Evolutionary conservation across 2,797 vertebrate species (phyloP), one percentile per base, ranked within the genome.

Genomic region (Fringilla coelebs): DNA sequence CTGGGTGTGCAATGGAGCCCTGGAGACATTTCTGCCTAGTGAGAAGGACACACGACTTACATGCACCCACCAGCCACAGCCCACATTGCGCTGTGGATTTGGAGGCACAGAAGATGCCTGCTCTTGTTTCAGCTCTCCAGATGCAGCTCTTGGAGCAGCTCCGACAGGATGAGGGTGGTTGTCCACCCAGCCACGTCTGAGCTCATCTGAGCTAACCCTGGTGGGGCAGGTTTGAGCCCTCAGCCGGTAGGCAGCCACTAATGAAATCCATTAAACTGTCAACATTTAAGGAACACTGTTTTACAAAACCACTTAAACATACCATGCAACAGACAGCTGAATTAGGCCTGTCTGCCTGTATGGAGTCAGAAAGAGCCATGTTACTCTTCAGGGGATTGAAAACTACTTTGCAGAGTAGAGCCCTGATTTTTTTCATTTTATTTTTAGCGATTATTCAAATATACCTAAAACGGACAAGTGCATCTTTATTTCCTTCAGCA

Each of bases 251-350:
- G 68, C 87, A 94, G 88, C 51, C 90, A 95, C 84, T 93, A 96
- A 95, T 90, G 88, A 96, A 96, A 95, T 93, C 95, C 95, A 96
- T 96, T 96, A 97, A 96, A 97, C 93, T 96, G 94, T 94, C 94
- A 95, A 89, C 93, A 95, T 95, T 95, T 91, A 97, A 76, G 85
- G 84, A 96, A 93, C 87, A 91, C 91, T 89, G 88, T 94, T 97
- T 94, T 91, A 95, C 91, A 92, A 94, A 95, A 93, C 95, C 93
- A 95, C 89, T 97, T 97, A 96, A 92, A 96, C 86, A 86, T 73
- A 91, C 85, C 82, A 91, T 63, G 78, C 89, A 93, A 91, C 46
- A 96, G 92, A 95, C 94, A 97, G 94, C 58, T 85, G 93, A 97
- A 95, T 96, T 93, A 95, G 90, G 85, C 88, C 90, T 96, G 94